Conservation (phyloP, 2,888 invertebrate species). For the Drosophila macrospina region DNA sequence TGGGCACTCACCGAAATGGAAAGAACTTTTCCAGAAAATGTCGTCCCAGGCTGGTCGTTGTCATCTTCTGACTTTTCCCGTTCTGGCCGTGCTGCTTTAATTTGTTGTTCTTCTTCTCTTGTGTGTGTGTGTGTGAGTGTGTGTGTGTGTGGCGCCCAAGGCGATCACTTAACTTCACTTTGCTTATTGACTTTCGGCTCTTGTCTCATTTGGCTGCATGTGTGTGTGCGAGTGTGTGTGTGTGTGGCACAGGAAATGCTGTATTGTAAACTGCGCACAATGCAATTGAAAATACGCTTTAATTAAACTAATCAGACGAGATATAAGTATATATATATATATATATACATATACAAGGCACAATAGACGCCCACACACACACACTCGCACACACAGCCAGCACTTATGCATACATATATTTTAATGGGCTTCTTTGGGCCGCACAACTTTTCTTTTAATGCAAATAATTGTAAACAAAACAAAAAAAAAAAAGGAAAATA, state of each 20-base stretch:
- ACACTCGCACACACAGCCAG: conserved; percentile 11
- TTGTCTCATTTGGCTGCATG: conserved; percentile 22
- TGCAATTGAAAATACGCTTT: conserved; percentile 77
- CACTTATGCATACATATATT: conserved; percentile 31
- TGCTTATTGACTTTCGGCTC: conserved; percentile 42
- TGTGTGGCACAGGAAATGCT: conserved; percentile 50
- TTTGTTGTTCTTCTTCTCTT: background rate
- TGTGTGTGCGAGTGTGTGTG: conserved; percentile 17
- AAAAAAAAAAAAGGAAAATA: conserved; percentile 24
- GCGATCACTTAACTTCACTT: conserved; percentile 56
- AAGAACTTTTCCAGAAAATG: conserved; percentile 77
- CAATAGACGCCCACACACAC: conserved; percentile 60
- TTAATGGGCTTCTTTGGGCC: conserved; percentile 45
- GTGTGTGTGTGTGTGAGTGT: too few species aligned
- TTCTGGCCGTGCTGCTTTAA: background rate
- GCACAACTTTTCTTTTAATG: conserved; percentile 41
- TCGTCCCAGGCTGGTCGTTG: conserved; percentile 73
- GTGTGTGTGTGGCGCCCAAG: conserved; percentile 49
- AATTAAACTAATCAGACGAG: conserved; percentile 77
- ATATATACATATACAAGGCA: conserved; percentile 26
- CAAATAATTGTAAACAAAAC: conserved; percentile 35
- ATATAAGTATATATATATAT: conserved; percentile 42
- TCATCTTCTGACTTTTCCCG: conserved; percentile 49
- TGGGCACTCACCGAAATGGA: conserved; percentile 72
- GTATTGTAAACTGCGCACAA: conserved; percentile 65